Percentiles rank a stretch among this genome's conserved stretches.
Conservation (phyloP, 2,888 invertebrate genomes). For the Pterostichus niger region DNA sequence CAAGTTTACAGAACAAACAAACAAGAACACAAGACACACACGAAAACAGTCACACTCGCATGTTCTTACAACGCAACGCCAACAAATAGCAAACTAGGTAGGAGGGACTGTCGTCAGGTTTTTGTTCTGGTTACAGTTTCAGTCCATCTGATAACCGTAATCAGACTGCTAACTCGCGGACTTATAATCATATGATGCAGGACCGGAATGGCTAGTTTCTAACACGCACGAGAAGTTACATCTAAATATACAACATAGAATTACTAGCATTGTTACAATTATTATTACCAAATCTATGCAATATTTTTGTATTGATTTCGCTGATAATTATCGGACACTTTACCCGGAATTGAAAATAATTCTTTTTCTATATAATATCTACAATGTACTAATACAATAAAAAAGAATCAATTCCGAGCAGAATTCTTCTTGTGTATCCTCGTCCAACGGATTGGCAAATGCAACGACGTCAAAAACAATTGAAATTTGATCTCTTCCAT, state of each 20-base stretch:
- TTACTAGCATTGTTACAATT: no score
- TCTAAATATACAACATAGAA: no score
- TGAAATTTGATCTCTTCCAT: constrained; percentile 27
- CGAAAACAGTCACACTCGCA: constrained; percentile 45
- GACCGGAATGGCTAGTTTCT: not conserved
- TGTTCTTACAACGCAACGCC: constrained; percentile 34
- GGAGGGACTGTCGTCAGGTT: constrained; percentile 55
- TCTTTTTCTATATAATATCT: no score
- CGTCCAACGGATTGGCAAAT: constrained; percentile 8
- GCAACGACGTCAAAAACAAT: constrained; percentile 38
- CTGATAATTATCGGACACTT: no score
- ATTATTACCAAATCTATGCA: no score
- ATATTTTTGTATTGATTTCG: no score
- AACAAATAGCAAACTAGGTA: constrained; percentile 59
- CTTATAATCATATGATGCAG: not conserved
- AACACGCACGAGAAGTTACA: not conserved
- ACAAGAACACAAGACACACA: constrained; percentile 29
- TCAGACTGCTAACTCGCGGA: not conserved
- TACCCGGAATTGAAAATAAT: no score
- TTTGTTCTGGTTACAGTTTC: constrained; percentile 23
- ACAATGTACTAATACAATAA: not conserved
- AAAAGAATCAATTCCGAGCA: not conserved
- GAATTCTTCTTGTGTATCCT: constrained; percentile 8
- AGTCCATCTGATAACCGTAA: constrained; percentile 53
- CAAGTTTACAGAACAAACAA: constrained; percentile 35